Evolutionary conservation across 2,888 invertebrate genomes (phyloP).

Genomic region (Chymomyza fuscimana): DNA sequence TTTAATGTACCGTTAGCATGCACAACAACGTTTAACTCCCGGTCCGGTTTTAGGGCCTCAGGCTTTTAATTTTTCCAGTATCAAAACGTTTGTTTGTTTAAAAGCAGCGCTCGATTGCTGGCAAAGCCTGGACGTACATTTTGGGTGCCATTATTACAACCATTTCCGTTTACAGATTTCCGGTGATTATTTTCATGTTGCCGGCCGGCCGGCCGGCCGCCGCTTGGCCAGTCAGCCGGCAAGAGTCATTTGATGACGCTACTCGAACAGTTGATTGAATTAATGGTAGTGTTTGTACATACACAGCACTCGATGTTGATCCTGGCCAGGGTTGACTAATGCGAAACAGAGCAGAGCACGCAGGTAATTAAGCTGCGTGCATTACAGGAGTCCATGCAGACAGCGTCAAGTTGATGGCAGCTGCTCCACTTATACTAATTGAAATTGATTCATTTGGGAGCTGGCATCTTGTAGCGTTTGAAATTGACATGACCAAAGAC

Average conservation of each 20-base stretch:
- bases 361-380: slow-evolving; percentile 49
- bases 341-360: slow-evolving; percentile 38
- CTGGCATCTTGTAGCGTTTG: slow-evolving; percentile 25
- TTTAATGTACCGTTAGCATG: slow-evolving; percentile 71
- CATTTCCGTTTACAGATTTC: slow-evolving; percentile 72
- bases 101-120: slow-evolving; percentile 1
- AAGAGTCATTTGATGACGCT: slow-evolving; percentile 40
- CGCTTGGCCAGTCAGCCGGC: neutral
- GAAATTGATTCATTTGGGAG: slow-evolving; percentile 61
- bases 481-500: slow-evolving; percentile 29
- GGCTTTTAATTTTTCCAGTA: neutral
- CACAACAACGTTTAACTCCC: slow-evolving; percentile 40
- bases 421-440: slow-evolving; percentile 64
- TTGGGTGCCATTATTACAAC: slow-evolving; percentile 65
- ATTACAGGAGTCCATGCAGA: neutral
- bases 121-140: slow-evolving; percentile 32
- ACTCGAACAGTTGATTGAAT: slow-evolving; percentile 55
- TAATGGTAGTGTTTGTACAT: slow-evolving; percentile 22
- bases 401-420: neutral
- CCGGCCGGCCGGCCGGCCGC: slow-evolving; percentile 21
- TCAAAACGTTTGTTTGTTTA: slow-evolving; percentile 26
- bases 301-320: slow-evolving; percentile 34
- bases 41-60: neutral
- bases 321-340: slow-evolving; percentile 51
- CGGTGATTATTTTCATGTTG: slow-evolving; percentile 63